Evolutionary conservation across 2,888 invertebrate species (phyloP), one percentile per base, ranked within the genome.

Genomic region (Lasioglossum marginatum): DNA sequence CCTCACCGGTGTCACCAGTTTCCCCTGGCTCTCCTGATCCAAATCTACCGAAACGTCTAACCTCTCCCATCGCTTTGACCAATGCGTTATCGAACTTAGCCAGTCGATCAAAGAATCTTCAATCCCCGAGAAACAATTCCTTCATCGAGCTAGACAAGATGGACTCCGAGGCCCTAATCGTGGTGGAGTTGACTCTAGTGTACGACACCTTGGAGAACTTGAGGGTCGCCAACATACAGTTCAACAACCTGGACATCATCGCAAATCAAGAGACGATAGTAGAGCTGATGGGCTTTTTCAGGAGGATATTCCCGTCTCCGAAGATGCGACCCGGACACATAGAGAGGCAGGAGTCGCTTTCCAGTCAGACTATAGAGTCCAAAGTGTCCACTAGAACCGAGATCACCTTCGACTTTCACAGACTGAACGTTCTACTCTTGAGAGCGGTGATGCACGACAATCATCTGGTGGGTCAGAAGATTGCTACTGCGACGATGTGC

Each of bases 181-280:
- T 97, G 79, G 96, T 98, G 5, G 99, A 99, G 93, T 96, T 99
- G 34, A 97, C 97, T 66, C 96, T 98, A 73, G 97, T 98, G 0
- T 96, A 95, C 16, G 93, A 95, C 71, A 89, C 91, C 0, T 83
- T 89, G 4, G 95, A 95, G 57, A 93, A 88, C 79, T 79, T 95
- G 2, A 97, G 98, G 91, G 97, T 98, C 74, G 98, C 98, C 0
- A 98, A 98, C 92, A 97, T 99, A 91, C 97, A 98, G 91, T 99
- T 99, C 93, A 99, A 99, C 94, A 99, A 98, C 95, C 96, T 99
- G 89, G 99, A 99, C 95, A 98, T 99, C 79, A 99, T 99, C 88
- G 99, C 99, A 0, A 99, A 99, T 95, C 99, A 99, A 95, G 99
- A 99, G 95, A 99, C 99, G 0, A 97, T 99, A 88, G 98, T 99